Base-by-base conservation (phyloP, 2,888 invertebrate genomes). In the Hyppa rectilinea region DNA sequence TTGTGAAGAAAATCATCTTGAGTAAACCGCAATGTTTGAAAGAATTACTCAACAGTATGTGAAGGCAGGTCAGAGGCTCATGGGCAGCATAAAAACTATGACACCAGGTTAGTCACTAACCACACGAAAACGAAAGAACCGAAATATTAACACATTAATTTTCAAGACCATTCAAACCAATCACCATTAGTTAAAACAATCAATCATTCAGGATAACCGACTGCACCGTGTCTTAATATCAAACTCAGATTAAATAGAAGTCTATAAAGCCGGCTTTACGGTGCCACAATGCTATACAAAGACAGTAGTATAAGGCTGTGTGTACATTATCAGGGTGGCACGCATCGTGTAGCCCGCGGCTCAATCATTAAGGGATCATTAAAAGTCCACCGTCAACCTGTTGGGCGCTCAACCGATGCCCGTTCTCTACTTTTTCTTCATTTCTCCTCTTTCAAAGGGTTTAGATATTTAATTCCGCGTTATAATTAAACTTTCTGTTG, bases 331-430 rank as follows among this genome's bases (percentile, higher is more conserved):
- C 80, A 81, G 84, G 84, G 85, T 84, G 84, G 87, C 87, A 88
- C 85, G 88, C 87, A 88, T 86, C 86, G 85, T 82, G 86, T 85
- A 73, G 90, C 91, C 90, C 80, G 88, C 82, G 91, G 92, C 92
- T 87, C 87, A 92, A 92, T 92, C 93, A 93, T 93, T 92, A 93
- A 88, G 91, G 91, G 91, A 92, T 92, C 92, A 92, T 93, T 92
- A 93, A 92, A 90, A 90, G 85, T 90, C 86, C 83, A 45, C 75
- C 85, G 87, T 87, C 88, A 85, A 89, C 88, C 90, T 89, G 88
- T 87, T 87, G 88, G 88, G 83, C 85, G 87, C 81, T 87, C 84
- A 85, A 84, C 87, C 87, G 87, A 87, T 85, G 86, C 87, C 87
- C 85, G 87, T 85, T 87, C 85, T 84, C 79, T 82, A 84, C 82